Evolutionary conservation across 2,113 vertebrate genomes (phyloP).

Genomic region (Gambusia holbrooki): DNA sequence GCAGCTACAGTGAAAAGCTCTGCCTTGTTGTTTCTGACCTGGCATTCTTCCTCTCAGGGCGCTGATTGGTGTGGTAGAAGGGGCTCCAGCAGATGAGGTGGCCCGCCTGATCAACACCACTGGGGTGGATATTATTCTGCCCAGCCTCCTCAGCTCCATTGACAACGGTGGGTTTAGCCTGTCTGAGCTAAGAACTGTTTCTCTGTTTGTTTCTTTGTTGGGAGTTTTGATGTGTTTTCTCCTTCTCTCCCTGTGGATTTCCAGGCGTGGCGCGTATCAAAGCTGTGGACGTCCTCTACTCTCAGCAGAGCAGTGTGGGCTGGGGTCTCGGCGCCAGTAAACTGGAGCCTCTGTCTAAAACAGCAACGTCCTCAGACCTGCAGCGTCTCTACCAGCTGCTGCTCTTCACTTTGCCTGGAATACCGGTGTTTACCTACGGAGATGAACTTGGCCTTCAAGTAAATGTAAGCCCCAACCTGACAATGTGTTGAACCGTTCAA

Average conservation of each 20-base stretch:
- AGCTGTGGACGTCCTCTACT: constrained; percentile 52
- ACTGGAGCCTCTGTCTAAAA: constrained; percentile 60
- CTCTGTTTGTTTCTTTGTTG: not conserved
- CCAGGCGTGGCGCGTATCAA: constrained; percentile 43
- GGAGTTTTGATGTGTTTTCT: not conserved
- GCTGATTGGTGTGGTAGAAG: constrained; percentile 66
- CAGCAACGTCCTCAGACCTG: constrained; percentile 39
- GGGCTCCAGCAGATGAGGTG: rapidly evolving
- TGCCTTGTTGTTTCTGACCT: not conserved
- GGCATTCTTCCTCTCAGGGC: constrained; percentile 41
- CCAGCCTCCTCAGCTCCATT: constrained; percentile 44
- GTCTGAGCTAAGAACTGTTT: not conserved
- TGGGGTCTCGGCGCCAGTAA: constrained; percentile 72
- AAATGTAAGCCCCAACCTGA: constrained; percentile 20
- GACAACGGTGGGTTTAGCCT: constrained; percentile 12
- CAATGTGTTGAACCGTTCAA: not conserved
- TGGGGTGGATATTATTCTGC: constrained; percentile 65
- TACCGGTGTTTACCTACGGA: constrained; percentile 85
- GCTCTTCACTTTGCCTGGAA: constrained; percentile 87
- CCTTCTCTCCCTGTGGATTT: not conserved
- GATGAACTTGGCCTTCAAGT: constrained; percentile 85
- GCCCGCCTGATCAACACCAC: constrained; percentile 58
- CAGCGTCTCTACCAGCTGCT: constrained; percentile 84
- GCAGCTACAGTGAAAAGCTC: too few relatives aligned
- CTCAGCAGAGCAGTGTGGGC: constrained; percentile 63